Evolutionary conservation across 2,888 invertebrate genomes (phyloP).

Genomic region (Drosophila suboccidentalis): DNA sequence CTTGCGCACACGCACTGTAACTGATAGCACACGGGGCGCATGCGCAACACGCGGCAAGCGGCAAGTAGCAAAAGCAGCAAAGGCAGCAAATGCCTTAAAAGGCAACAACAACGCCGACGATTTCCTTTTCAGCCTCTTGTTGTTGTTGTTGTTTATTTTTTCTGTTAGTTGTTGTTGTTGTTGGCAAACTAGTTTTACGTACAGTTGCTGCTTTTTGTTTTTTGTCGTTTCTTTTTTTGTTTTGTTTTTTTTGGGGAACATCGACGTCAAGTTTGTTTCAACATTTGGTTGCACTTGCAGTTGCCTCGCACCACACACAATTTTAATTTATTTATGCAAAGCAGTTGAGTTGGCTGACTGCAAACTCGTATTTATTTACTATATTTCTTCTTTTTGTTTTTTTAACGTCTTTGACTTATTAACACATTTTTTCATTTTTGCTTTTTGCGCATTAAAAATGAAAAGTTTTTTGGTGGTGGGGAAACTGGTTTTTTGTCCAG

Average conservation of each 20-base stretch:
- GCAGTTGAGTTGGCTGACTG: constrained; percentile 27
- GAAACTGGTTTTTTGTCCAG: constrained; percentile 59
- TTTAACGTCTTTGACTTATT: constrained; percentile 54
- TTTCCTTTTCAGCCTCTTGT: constrained; percentile 70
- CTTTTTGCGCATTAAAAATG: constrained; percentile 51
- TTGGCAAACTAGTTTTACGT: constrained; percentile 74
- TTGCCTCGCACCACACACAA: constrained; percentile 46
- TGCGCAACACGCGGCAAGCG: constrained; percentile 49
- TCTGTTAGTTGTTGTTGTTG: constrained; percentile 42
- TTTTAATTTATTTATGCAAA: constrained; percentile 67
- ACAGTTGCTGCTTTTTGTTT: constrained; percentile 43
- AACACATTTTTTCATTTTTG: constrained; percentile 67
- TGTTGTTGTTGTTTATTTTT: constrained; percentile 35
- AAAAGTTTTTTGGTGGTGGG: constrained; percentile 51
- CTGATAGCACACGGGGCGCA: constrained; percentile 44
- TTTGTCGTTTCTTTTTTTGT: constrained; percentile 26
- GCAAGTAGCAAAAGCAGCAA: constrained; percentile 47
- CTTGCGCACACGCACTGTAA: constrained; percentile 30
- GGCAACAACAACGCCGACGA: constrained; percentile 68
- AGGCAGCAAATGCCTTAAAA: constrained; percentile 72
- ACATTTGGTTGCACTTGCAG: constrained; percentile 67
- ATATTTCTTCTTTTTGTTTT: constrained; percentile 15
- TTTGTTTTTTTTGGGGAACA: constrained; percentile 61
- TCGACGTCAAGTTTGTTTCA: constrained; percentile 45
- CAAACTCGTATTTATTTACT: constrained; percentile 39